Evolutionary conservation across 2,113 vertebrate genomes (phyloP).

Genomic region (Leiothrix lutea): DNA sequence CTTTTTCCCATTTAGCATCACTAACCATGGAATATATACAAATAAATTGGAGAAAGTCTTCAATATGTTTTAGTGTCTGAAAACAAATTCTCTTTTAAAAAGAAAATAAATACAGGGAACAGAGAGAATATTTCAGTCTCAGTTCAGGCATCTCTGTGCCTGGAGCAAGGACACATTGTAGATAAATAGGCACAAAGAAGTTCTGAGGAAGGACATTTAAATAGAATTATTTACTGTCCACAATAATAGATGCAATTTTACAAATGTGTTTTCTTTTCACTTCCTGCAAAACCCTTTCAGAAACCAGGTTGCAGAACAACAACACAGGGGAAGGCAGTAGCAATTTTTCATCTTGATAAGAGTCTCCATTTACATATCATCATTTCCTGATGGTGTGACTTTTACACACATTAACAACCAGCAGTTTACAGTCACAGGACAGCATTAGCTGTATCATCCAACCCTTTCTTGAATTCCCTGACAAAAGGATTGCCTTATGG

Average conservation of each 20-base stretch:
- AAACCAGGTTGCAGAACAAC: neutral
- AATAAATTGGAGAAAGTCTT: neutral
- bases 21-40: neutral
- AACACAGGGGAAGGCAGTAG: neutral
- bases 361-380: neutral
- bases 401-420: neutral
- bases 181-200: neutral
- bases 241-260: neutral
- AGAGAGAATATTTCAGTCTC: neutral
- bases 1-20: neutral
- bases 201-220: neutral
- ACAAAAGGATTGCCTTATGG: neutral
- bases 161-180: neutral
- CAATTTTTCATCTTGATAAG: neutral
- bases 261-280: neutral
- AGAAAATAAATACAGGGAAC: neutral
- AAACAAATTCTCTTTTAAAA: neutral
- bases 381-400: neutral
- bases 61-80: neutral
- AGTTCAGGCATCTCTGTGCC: neutral
- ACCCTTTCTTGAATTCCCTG: neutral
- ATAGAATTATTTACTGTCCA: neutral
- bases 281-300: neutral
- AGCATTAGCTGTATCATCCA: neutral
- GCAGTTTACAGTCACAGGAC: neutral